Base-by-base conservation (phyloP, 2,888 invertebrate species). In the Ectemnius lituratus region DNA sequence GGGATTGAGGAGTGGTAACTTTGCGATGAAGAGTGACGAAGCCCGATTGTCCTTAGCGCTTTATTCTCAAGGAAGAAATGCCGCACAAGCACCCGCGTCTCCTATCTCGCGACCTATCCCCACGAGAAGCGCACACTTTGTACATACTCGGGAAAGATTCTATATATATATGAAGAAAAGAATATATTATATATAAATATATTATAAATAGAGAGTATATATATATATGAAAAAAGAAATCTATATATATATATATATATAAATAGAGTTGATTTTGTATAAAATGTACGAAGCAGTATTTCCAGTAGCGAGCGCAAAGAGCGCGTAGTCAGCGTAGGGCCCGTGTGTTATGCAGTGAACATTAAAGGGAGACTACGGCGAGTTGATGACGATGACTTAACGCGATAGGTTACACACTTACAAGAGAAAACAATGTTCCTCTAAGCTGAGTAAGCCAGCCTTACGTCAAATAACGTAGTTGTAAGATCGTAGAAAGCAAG, bases 391-490 rank as follows among this genome's bases (percentile, higher is more conserved):
- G 62, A 71, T 62, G 62, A 70, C 62, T 58, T 73, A 79, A 77
- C 58, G 64, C 37, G 71, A 71, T 83, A 83, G 78, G 68, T 76
- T 80, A 83, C 73, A 76, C 84, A 75, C 78, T 70, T 76, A 82
- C 77, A 79, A 84, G 83, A 86, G 88, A 87, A 89, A 90, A 90
- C 87, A 88, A 90, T 89, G 90, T 90, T 90, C 90, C 90, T 90
- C 86, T 84, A 88, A 89, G 89, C 89, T 88, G 88, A 90, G 88
- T 88, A 89, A 89, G 90, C 89, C 89, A 89, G 90, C 90, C 90
- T 90, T 90, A 90, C 87, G 85, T 85, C 85, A 85, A 84, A 86
- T 84, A 76, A 79, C 67, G 72, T 82, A 82, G 82, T 81, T 47
- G 67, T 82, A 82, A 82, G 76, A 73, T n/a, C 73, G 76, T 81